phyloP scores from a whole-genome alignment of 2,888 invertebrate genomes.

The Schizaphis graminum region DNA sequence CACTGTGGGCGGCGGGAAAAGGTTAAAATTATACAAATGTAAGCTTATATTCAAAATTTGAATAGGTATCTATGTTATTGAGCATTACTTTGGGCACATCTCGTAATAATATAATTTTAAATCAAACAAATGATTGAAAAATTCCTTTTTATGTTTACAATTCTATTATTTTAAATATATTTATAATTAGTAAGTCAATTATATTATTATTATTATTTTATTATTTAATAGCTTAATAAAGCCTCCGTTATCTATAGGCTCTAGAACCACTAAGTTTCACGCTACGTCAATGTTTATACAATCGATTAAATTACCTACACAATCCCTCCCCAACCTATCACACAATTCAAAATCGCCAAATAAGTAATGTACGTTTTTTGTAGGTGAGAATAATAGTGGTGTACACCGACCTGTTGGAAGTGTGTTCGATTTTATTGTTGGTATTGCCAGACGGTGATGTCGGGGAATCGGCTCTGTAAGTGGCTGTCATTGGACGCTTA shows the following conservation, averaged over 20 bases:
- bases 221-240: background rate
- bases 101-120: too few relatives aligned
- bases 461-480: slow-evolving; percentile 59
- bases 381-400: background rate
- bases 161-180: background rate
- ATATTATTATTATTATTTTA: background rate
- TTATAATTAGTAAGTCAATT: background rate
- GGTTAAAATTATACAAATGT: too few relatives aligned
- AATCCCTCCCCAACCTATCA: background rate
- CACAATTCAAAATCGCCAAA: background rate
- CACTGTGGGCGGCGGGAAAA: too few relatives aligned
- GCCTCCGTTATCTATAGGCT: too few relatives aligned
- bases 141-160: background rate
- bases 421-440: slow-evolving; percentile 70
- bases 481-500: slow-evolving; percentile 41
- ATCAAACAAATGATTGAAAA: background rate
- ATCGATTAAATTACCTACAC: background rate
- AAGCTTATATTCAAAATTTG: too few relatives aligned
- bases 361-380: background rate
- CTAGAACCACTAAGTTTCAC: too few relatives aligned
- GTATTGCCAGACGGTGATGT: slow-evolving; percentile 66
- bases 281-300: background rate
- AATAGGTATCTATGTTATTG: too few relatives aligned
- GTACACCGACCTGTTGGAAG: slow-evolving; percentile 55
- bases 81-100: too few relatives aligned